Evolutionary conservation across 2,888 invertebrate species (phyloP), one percentile per base, ranked within the genome.

Genomic region (Creontiades dilutus): DNA sequence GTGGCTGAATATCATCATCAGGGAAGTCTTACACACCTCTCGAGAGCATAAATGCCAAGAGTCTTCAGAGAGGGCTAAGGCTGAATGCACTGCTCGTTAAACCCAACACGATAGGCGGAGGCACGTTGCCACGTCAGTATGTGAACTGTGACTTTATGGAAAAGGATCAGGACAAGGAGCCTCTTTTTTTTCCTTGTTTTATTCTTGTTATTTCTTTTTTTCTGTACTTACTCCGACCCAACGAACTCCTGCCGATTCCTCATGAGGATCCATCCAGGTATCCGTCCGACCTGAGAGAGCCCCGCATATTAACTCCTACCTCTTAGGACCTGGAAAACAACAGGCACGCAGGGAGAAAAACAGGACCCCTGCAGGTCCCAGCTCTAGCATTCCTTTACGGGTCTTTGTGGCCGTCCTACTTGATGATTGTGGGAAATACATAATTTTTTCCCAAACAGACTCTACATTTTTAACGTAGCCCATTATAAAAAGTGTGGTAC

Each of bases 61-160:
- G 78, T 46, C 78, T 78, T 78, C 47, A n/a, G 46, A 47, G 37
- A 78, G 78, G 78, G 78, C 47, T 78, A 46, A 78, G 78, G 78
- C 19, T 78, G 78, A 78, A 78, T 47, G 19, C 78, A 78, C 78
- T 46, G 46, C 47, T 78, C 78, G 78, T 78, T 78, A 78, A 78
- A 78, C 78, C 78, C 78, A 16, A n/a, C 14, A 46, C n/a, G 78
- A 78, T n/a, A 78, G 46, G 46, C 78, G 19, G 78, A 78, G 78
- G 78, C 78, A 78, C 75, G 75, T 75, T 75, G 75, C 9, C 23
- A 75, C 37, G 78, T 46, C 78, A 78, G 78, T 16, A 78, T 78
- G 78, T 47, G 78, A 47, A 47, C 78, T 19, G n/a, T 37, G 68
- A 23, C 23, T 23, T 23, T 68, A 23, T 19, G 19, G 68, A 23